Evolutionary conservation across 2,113 vertebrate species (phyloP).

Genomic region (Silurus meridionalis): DNA sequence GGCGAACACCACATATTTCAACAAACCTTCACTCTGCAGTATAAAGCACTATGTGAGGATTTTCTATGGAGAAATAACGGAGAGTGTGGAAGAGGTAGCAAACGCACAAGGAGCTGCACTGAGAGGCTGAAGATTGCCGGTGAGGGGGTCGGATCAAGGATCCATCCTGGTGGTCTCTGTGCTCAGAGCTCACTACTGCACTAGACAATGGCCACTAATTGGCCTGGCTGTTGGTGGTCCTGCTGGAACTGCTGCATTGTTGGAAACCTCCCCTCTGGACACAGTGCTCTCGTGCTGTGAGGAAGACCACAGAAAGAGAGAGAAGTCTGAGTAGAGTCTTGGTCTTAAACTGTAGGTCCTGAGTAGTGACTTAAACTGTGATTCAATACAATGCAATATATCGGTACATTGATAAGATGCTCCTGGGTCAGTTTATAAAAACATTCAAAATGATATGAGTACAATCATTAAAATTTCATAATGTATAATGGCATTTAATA

Average conservation of each 20-base stretch:
- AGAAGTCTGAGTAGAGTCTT: conserved; percentile 15
- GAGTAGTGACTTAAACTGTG: neutral
- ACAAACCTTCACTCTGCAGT: neutral
- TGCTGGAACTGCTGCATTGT: conserved; percentile 36
- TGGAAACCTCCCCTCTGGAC: conserved; percentile 40
- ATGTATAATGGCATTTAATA: neutral
- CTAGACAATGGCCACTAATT: conserved; percentile 57
- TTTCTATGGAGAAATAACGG: conserved; percentile 4
- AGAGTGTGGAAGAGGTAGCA: neutral
- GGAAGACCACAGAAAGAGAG: conserved; percentile 10
- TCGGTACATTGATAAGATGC: neutral
- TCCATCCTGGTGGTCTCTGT: conserved; percentile 53
- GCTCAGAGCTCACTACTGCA: conserved; percentile 38
- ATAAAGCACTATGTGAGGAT: neutral
- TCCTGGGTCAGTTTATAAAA: neutral
- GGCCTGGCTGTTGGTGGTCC: conserved; percentile 58
- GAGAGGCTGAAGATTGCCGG: neutral
- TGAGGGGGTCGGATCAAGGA: conserved; percentile 31
- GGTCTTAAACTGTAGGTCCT: neutral
- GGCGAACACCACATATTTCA: neutral
- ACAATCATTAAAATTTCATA: neutral
- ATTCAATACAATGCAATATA: neutral
- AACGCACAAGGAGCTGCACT: neutral
- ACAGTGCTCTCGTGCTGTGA: conserved; percentile 25
- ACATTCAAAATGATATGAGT: neutral